A percentile compares a stretch with the other conserved stretches of the same genome.
Conservation (phyloP, 1,140 invertebrate genomes). For the Drosophila repleta region DNA sequence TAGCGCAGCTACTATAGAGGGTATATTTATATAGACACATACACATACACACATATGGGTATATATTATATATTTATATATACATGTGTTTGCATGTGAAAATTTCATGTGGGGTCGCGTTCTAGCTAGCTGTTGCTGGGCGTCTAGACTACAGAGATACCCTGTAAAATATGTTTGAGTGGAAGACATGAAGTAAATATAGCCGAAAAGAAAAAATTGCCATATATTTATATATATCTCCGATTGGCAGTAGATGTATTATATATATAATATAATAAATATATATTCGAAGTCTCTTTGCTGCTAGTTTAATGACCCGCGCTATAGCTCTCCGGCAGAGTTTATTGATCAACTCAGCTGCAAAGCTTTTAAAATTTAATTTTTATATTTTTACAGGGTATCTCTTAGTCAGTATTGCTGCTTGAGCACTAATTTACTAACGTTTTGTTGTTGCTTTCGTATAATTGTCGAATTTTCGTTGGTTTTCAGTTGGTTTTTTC, state of each 20-base stretch:
- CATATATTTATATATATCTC: too few species aligned
- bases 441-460: conserved; percentile 8
- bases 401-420: background rate
- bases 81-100: conserved; percentile 5
- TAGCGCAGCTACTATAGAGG: conserved; percentile 17
- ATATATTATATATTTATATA: background rate
- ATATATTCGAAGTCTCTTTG: too few species aligned
- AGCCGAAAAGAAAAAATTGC: too few species aligned
- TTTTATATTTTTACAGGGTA: conserved; percentile 8
- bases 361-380: too few species aligned
- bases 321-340: too few species aligned
- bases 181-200: too few species aligned
- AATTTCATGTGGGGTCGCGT: conserved; percentile 42
- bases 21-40: conserved; percentile 5
- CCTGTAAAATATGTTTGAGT: too few species aligned
- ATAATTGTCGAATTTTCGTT: conserved; percentile 61
- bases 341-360: too few species aligned
- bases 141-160: background rate
- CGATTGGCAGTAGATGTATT: too few species aligned
- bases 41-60: background rate
- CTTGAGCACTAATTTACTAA: background rate
- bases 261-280: too few species aligned
- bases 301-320: too few species aligned
- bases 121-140: too few species aligned
- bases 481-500: conserved; percentile 14